Base-by-base conservation (phyloP, 2,888 invertebrate genomes). In the Ganaspis brasiliensis region DNA sequence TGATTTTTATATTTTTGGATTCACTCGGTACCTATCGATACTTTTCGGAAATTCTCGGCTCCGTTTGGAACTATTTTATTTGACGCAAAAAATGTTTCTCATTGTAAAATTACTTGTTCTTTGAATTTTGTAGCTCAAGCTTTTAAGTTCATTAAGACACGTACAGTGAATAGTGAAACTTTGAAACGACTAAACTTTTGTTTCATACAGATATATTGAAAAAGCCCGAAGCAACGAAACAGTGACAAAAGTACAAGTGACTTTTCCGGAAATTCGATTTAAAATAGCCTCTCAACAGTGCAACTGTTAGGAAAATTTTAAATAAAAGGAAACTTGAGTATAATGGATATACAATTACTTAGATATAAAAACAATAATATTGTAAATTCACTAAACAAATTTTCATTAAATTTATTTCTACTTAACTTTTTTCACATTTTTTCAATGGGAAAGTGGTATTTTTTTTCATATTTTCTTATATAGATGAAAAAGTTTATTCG, bases 191-290 rank as follows among this genome's bases (percentile, higher is more conserved):
- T 63, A 35, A 59, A 35, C 59, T 59, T 63, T 37, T 37, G 37
- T 61, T 10, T 16, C 37, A 31, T 31, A 6, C 6, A 31, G 16
- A 37, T 31, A 61, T 63, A 63, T 63, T 63, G 61, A 63, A 37
- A 49, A 63, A 63, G 61, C 37, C 61, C 21, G 37, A 19, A 63
- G 61, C 61, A 37, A 37, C 37, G 19, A 63, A 63, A 63, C 37
- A 16, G 35, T 35, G 37, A 63, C 61, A 3, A 40, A 63, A 31
- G 61, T 63, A 63, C 35, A 63, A 37, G 37, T 63, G 61, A 63
- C 61, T 63, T 63, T 40, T 63, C 61, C 19, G 61, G 61, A 63
- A 63, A 63, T 63, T 63, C 61, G 61, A 63, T 63, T 63, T n/a
- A 37, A 63, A 63, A 63, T 63, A 37, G 37, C 37, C 14, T 63